A percentile compares a stretch with the other conserved stretches of the same genome.
phyloP scores from a whole-genome alignment of 1,140 invertebrate species.

The Bilobella aurantiaca region DNA sequence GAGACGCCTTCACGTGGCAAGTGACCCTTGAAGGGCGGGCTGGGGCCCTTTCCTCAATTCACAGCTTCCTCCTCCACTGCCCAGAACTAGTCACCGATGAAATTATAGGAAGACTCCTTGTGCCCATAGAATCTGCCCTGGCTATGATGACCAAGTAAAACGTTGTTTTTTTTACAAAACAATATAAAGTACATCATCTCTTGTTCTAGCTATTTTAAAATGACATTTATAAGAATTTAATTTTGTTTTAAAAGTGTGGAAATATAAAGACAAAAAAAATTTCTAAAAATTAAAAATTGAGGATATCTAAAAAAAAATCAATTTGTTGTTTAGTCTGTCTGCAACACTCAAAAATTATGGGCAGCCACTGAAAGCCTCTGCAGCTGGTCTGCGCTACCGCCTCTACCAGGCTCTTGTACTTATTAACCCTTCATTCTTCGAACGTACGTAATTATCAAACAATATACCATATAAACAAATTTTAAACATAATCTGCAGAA shows the following conservation, averaged over 20 bases:
- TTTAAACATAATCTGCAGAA: too few relatives aligned
- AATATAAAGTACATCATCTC: constrained; percentile 33
- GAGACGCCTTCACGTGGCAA: constrained; percentile 98
- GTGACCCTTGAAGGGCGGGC: constrained; percentile 91
- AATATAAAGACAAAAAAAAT: too few relatives aligned
- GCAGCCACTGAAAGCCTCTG: constrained; percentile 82
- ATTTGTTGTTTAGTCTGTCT: constrained; percentile 52
- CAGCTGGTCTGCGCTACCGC: constrained; percentile 79
- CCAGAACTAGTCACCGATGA: constrained; percentile 84
- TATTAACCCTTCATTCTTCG: constrained; percentile 70
- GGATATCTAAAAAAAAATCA: not conserved
- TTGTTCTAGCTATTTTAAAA: constrained; percentile 1
- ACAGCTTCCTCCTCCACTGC: constrained; percentile 84
- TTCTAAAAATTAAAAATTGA: not conserved
- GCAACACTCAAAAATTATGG: constrained; percentile 84
- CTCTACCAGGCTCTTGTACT: constrained; percentile 80
- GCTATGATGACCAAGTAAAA: constrained; percentile 87
- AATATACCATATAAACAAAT: too few relatives aligned
- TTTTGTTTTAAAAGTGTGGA: too few relatives aligned
- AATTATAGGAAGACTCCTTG: constrained; percentile 70
- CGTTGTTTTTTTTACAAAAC: too few relatives aligned
- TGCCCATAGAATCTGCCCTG: constrained; percentile 86
- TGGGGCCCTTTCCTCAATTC: constrained; percentile 87
- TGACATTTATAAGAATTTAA: too few relatives aligned
- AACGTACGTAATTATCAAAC: too few relatives aligned